Base-by-base conservation (phyloP, 37 sponge, comb jelly and placozoan genomes). In the Chondrosia reniformis region DNA sequence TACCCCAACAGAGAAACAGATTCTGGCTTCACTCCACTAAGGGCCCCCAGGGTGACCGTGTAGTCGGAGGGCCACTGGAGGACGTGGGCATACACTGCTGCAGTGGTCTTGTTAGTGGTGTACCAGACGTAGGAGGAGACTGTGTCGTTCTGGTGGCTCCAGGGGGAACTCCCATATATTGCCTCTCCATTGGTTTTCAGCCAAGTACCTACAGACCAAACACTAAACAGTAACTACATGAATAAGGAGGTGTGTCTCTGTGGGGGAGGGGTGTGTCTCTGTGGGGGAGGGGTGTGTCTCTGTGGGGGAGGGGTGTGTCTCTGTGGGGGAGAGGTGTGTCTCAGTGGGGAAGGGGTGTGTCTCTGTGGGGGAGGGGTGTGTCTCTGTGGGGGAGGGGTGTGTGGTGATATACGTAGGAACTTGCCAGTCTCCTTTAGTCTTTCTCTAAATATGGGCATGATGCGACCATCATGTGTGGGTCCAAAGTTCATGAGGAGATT, bases 401-500 rank as follows among this genome's bases (percentile, higher is more conserved):
- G 52, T 19, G 52, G 52, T 10, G 15, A 49, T 49, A 15, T 49
- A 10, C 52, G 15, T 49, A 49, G 52, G 28, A 4, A 67, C 74
- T 82, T 41, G 84, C 89, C 91, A 41, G 86, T 81, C 57, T 90
- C 84, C 21, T 41, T 25, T 13, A 90, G 64, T 39, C 91, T 77
- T 76, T 90, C 91, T 43, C 83, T 56, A 39, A 86, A 82, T 0
- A 90, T 79, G 32, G 88, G 91, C 44, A 78, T 65, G 32, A 90
- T 90, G 31, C 88, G 39, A 8, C 92, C 92, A 77, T 91, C 92
- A 78, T 78, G 79, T 33, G 71, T 87, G 4, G 92, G 92, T 13
- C 92, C 92, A 46, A 91, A 46, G 73, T 91, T 91, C 45, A 87
- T 38, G 42, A 87, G 54, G 32, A 83, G 22, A 39, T 91, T 91